Evolutionary conservation across 2,888 invertebrate species (phyloP).

Genomic region (Cacoxenus indagator): DNA sequence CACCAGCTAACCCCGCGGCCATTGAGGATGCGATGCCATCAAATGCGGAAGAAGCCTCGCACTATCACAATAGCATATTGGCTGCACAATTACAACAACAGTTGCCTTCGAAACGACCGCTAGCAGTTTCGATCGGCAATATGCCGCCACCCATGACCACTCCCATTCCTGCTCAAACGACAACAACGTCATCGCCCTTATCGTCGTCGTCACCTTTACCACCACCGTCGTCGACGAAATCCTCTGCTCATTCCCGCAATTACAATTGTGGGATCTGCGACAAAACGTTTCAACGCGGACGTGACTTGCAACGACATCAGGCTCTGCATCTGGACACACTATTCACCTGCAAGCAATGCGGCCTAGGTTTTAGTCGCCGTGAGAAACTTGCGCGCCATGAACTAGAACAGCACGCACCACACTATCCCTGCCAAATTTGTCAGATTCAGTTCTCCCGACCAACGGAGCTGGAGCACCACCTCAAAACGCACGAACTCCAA

Average conservation of each 20-base stretch:
- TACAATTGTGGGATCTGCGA: slow-evolving; percentile 78
- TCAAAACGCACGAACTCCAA: slow-evolving; percentile 67
- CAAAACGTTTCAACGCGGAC: slow-evolving; percentile 78
- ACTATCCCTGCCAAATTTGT: slow-evolving; percentile 77
- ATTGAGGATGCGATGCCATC: neutral
- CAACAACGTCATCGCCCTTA: slow-evolving; percentile 27
- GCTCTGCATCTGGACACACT: slow-evolving; percentile 79
- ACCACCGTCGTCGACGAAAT: slow-evolving; percentile 1
- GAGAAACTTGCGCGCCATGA: slow-evolving; percentile 78
- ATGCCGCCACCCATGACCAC: no score
- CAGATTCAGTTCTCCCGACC: slow-evolving; percentile 63
- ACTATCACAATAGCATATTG: slow-evolving; percentile 3
- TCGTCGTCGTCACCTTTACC: slow-evolving; percentile 1
- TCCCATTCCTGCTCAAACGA: slow-evolving; percentile 23
- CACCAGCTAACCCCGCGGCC: slow-evolving; percentile 7
- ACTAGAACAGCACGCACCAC: slow-evolving; percentile 76
- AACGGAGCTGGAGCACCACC: slow-evolving; percentile 62
- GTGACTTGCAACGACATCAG: slow-evolving; percentile 79
- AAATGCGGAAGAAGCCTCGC: neutral
- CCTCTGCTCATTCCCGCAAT: slow-evolving; percentile 65
- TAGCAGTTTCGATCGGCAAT: slow-evolving; percentile 66
- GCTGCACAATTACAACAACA: slow-evolving; percentile 24
- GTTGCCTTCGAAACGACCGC: slow-evolving; percentile 14
- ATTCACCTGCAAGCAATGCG: slow-evolving; percentile 78
- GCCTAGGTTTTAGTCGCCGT: slow-evolving; percentile 73